phyloP scores from a whole-genome alignment of 2,888 invertebrate species.

The Campoletis raptor region DNA sequence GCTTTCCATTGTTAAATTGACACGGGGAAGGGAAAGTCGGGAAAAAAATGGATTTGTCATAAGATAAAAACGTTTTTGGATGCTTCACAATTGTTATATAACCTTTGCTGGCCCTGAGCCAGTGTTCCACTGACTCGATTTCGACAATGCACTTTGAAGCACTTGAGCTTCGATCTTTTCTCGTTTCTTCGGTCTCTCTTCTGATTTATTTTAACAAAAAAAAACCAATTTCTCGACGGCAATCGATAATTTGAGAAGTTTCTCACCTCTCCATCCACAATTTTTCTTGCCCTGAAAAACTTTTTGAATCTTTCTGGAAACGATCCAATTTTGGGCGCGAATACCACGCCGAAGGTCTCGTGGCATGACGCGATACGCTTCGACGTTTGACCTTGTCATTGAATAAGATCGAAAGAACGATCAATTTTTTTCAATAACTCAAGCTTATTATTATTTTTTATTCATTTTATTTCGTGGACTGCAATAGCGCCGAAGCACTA shows the following conservation, averaged over 20 bases:
- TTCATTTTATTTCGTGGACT: background rate
- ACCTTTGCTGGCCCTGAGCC: conserved; percentile 75
- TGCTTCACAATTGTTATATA: conserved; percentile 75
- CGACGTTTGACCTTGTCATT: conserved; percentile 54
- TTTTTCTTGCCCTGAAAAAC: background rate
- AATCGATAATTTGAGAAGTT: too few relatives aligned
- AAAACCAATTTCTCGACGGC: background rate
- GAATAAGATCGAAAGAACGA: conserved; percentile 13
- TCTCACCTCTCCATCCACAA: background rate
- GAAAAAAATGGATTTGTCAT: background rate
- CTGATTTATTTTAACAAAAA: background rate
- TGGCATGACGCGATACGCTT: background rate
- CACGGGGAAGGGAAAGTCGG: background rate
- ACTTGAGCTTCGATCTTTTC: conserved; percentile 23
- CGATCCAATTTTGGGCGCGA: conserved; percentile 33
- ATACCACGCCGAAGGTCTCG: conserved; percentile 13
- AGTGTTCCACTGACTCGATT: conserved; percentile 74
- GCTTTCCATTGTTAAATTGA: background rate
- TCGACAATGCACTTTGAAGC: conserved; percentile 26
- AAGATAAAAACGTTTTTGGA: conserved; percentile 22
- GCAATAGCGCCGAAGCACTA: conserved; percentile 7
- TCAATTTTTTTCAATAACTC: background rate
- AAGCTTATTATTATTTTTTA: background rate
- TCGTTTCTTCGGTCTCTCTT: background rate
- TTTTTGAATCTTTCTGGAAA: conserved; percentile 1